Conservation (phyloP, 2,888 invertebrate species). For the Scelioninae gen. 1 region DNA sequence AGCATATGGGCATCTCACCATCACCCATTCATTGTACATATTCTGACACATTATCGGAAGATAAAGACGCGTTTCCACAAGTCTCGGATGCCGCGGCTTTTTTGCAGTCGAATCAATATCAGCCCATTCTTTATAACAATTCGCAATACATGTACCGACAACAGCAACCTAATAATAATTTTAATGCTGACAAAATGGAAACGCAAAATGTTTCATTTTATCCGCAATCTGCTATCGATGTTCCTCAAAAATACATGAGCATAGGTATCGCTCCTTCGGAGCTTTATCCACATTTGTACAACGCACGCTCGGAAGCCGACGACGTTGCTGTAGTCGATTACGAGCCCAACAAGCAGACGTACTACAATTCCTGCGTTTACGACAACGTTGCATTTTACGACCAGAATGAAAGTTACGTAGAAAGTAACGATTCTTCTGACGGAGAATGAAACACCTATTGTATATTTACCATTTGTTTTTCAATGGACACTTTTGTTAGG, state of each 20-base stretch:
- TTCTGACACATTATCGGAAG: constrained; percentile 81
- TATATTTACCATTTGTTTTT: too few relatives aligned
- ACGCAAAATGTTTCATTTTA: constrained; percentile 64
- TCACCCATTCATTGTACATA: constrained; percentile 82
- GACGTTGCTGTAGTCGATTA: constrained; percentile 81
- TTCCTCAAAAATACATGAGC: constrained; percentile 76
- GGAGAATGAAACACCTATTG: constrained; percentile 72
- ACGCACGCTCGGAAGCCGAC: constrained; percentile 77
- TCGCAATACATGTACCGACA: constrained; percentile 79
- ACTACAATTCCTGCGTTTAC: constrained; percentile 79
- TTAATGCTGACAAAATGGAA: constrained; percentile 64
- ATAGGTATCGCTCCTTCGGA: constrained; percentile 76
- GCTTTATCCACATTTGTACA: constrained; percentile 82
- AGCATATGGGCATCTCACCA: constrained; percentile 82
- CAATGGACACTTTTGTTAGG: not conserved
- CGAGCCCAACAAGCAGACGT: constrained; percentile 78
- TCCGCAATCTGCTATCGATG: constrained; percentile 53
- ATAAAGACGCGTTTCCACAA: constrained; percentile 19
- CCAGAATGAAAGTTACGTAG: constrained; percentile 70
- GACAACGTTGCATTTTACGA: constrained; percentile 74
- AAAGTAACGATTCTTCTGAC: constrained; percentile 79
- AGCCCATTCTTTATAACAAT: constrained; percentile 78
- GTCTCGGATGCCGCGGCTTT: constrained; percentile 58
- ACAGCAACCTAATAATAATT: constrained; percentile 69
- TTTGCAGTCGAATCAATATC: constrained; percentile 77